phyloP scores from a whole-genome alignment of 2,888 invertebrate genomes.

The Chorisops tibialis region DNA sequence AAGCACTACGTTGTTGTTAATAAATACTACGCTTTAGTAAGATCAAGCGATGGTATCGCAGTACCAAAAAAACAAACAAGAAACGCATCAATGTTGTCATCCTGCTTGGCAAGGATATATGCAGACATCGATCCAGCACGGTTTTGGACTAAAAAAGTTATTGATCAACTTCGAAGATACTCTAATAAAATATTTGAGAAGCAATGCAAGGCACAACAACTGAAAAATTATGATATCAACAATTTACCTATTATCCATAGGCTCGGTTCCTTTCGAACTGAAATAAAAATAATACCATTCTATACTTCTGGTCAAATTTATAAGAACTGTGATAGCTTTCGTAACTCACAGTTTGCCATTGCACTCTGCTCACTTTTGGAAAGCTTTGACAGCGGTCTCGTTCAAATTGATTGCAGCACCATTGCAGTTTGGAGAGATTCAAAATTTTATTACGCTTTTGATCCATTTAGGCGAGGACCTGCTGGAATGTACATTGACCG shows the following conservation, averaged over 20 bases:
- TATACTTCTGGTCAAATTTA: conserved; percentile 43
- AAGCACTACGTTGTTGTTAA: conserved; percentile 43
- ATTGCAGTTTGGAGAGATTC: conserved; percentile 63
- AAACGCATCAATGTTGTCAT: conserved; percentile 61
- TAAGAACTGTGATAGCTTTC: conserved; percentile 39
- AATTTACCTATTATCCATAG: conserved; percentile 51
- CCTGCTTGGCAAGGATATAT: conserved; percentile 61
- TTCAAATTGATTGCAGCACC: conserved; percentile 60
- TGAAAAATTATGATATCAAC: conserved; percentile 41
- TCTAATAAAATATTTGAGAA: conserved; percentile 43
- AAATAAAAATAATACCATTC: conserved; percentile 41
- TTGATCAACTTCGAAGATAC: conserved; percentile 53
- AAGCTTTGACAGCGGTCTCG: conserved; percentile 41
- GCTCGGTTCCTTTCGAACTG: conserved; percentile 46
- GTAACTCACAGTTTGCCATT: conserved; percentile 42
- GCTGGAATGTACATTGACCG: conserved; percentile 54
- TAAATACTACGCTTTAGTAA: conserved; percentile 44
- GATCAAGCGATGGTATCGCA: conserved; percentile 44
- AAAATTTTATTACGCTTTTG: conserved; percentile 63
- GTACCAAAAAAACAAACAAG: conserved; percentile 42
- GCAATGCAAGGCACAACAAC: conserved; percentile 40
- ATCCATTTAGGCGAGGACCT: conserved; percentile 62
- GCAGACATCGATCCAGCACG: conserved; percentile 63
- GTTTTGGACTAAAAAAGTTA: conserved; percentile 60
- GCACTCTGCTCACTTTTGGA: conserved; percentile 42